Conservation (phyloP, 1,140 invertebrate species). For the Chymomyza costata region DNA sequence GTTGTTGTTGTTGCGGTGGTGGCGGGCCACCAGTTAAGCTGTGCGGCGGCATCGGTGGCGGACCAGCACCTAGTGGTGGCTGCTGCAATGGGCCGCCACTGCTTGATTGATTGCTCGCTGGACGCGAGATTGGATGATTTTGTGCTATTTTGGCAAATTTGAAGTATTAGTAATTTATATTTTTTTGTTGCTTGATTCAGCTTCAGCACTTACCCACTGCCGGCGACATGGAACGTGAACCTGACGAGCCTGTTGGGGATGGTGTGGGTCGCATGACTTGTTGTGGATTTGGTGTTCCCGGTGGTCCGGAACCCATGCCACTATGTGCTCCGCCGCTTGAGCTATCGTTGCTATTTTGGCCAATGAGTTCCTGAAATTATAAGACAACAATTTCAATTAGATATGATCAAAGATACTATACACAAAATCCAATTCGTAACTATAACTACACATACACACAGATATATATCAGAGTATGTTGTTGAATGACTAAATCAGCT, state of each 20-base stretch:
- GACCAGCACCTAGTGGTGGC: slow-evolving; percentile 81
- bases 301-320: slow-evolving; percentile 84
- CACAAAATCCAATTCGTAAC: neutral
- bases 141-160: slow-evolving; percentile 47
- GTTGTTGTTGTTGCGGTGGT: slow-evolving; percentile 27
- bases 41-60: slow-evolving; percentile 80
- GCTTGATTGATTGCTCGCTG: slow-evolving; percentile 91
- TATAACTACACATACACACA: slow-evolving; percentile 4
- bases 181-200: slow-evolving; percentile 5
- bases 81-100: slow-evolving; percentile 68
- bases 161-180: neutral
- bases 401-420: slow-evolving; percentile 2
- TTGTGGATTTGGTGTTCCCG: slow-evolving; percentile 83
- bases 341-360: slow-evolving; percentile 89
- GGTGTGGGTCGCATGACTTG: slow-evolving; percentile 88
- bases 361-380: slow-evolving; percentile 86
- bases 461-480: neutral
- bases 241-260: slow-evolving; percentile 91
- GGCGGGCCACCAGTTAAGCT: slow-evolving; percentile 44
- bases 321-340: slow-evolving; percentile 80
- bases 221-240: slow-evolving; percentile 96
- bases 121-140: slow-evolving; percentile 78
- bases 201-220: slow-evolving; percentile 87
- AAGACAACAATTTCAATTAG: slow-evolving; percentile 44
- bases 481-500: slow-evolving; percentile 13